Conservation (phyloP, 2,113 vertebrate genomes). For the Alouatta palliata region DNA sequence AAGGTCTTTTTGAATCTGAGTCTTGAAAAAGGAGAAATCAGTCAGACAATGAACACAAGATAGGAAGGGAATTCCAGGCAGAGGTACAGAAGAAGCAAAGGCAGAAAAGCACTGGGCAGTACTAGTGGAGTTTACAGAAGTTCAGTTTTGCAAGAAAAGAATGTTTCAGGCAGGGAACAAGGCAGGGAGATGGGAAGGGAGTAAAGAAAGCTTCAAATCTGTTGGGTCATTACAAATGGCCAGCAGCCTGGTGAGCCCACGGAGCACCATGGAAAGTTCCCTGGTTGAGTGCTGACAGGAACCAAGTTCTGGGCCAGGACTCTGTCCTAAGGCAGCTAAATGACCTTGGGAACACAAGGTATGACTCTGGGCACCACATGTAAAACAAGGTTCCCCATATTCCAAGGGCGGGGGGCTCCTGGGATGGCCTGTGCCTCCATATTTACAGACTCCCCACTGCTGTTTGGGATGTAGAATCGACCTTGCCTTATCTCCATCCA, state of each 20-base stretch:
- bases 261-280: neutral
- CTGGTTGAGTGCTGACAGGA: neutral
- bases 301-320: neutral
- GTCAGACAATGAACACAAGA: neutral
- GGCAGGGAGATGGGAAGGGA: neutral
- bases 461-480: neutral
- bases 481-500: neutral
- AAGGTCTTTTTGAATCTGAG: neutral
- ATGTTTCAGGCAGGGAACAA: neutral
- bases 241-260: neutral
- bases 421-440: neutral
- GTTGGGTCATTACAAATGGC: neutral
- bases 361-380: neutral
- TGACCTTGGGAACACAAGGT: neutral
- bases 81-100: neutral
- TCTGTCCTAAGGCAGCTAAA: neutral
- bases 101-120: accelerated
- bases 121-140: neutral
- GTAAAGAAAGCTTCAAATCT: neutral
- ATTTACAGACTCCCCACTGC: neutral
- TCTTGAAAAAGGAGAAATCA: neutral
- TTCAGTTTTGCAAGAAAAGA: neutral
- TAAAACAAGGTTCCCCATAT: neutral
- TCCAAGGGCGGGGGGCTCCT: neutral
- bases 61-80: neutral